These are phyloP conservation scores for Cerastis rubricosa DNA, from an alignment of 2,888 invertebrate genomes.

Conservation along the genomic window DNA sequence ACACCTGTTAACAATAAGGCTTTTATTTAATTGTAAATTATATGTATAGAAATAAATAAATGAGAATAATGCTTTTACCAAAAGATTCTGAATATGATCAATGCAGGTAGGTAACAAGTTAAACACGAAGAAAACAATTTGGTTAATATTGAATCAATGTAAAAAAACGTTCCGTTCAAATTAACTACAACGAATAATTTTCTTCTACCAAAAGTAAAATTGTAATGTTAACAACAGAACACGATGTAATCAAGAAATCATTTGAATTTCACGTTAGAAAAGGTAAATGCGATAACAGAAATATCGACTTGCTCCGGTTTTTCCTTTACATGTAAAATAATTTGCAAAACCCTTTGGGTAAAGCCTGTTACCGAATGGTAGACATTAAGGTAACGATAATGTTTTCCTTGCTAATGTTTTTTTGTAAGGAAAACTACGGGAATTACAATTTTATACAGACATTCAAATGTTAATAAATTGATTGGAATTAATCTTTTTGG, in stretches of 20 bases:
- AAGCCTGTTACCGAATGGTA: conserved; percentile 35
- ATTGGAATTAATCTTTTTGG: not conserved
- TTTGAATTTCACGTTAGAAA: conserved; percentile 39
- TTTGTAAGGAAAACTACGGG: conserved; percentile 17
- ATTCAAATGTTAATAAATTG: not conserved
- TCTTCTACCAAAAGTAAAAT: conserved; percentile 1
- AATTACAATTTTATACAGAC: conserved; percentile 27
- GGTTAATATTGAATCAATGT: not conserved
- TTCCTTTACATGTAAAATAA: conserved; percentile 41
- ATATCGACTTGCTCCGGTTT: conserved; percentile 36
- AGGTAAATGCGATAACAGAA: conserved; percentile 23
- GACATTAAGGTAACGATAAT: conserved; percentile 26
- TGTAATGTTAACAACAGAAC: conserved; percentile 33
- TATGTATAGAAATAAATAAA: too few species aligned
- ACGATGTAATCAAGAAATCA: conserved; percentile 36
- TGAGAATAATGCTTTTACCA: conserved; percentile 19
- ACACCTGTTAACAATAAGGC: conserved; percentile 19
- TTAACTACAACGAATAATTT: conserved; percentile 16
- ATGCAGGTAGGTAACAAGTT: not conserved
- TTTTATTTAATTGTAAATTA: too few species aligned
- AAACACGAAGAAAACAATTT: not conserved
- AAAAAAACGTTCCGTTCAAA: not conserved
- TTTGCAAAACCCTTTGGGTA: conserved; percentile 42
- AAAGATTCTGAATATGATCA: not conserved
- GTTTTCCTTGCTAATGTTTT: conserved; percentile 26